Conservation (phyloP, 2,797 vertebrate species). For the Pipistrellus pipistrellus region DNA sequence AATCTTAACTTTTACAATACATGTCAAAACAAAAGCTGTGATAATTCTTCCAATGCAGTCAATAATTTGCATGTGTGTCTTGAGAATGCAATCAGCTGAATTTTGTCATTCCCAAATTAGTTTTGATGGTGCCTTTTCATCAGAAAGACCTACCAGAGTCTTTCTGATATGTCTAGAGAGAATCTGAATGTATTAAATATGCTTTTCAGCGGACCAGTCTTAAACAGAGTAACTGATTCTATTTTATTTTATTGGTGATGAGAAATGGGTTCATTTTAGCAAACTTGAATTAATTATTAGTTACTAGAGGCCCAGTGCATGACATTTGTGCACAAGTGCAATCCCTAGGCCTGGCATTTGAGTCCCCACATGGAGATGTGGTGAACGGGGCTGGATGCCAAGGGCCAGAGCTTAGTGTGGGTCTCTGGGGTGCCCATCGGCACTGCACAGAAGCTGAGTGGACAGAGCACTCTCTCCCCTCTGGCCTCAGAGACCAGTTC, state of each 20-base stretch:
- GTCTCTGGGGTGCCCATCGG: no score
- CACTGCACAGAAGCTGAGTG: no score
- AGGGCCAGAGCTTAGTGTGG: no score
- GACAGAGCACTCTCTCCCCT: no score
- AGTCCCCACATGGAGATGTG: no score
- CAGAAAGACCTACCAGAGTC: neutral
- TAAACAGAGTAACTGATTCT: neutral
- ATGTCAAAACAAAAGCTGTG: neutral
- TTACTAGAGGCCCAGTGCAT: no score
- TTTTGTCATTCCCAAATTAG: neutral
- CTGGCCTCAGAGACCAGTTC: no score
- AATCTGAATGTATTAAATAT: neutral
- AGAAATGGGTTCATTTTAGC: neutral
- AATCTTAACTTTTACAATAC: neutral
- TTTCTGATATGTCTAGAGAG: neutral
- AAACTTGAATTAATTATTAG: neutral
- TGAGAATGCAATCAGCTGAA: neutral
- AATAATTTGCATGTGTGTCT: neutral
- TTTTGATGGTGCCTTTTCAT: neutral
- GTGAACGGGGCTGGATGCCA: no score
- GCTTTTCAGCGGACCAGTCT: neutral
- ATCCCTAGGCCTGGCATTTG: fast-evolving
- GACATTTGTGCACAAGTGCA: no score
- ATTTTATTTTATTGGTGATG: neutral
- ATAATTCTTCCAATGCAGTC: neutral